Evolutionary conservation across 2,888 invertebrate species (phyloP).

Genomic region (Lepeophtheirus nordmannii): DNA sequence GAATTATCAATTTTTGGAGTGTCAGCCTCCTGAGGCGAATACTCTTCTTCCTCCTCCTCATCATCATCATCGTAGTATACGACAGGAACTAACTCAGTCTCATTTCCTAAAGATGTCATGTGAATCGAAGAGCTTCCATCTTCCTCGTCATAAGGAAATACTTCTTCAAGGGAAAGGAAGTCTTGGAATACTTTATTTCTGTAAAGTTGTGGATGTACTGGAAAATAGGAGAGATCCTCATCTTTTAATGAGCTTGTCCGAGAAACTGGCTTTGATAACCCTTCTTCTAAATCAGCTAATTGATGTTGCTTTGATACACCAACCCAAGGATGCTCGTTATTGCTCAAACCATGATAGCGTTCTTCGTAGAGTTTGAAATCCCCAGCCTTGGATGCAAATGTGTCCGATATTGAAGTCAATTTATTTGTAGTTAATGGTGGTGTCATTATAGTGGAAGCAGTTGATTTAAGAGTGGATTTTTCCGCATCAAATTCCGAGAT

Average conservation of each 20-base stretch:
- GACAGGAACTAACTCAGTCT: neutral
- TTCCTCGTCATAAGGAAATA: neutral
- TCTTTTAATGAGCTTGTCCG: neutral
- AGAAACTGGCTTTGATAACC: neutral
- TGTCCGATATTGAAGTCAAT: neutral
- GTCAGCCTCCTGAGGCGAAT: too few species aligned
- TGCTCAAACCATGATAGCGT: neutral
- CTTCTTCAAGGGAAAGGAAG: neutral
- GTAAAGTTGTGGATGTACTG: neutral
- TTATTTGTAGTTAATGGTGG: conserved; percentile 10
- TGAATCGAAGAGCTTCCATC: neutral
- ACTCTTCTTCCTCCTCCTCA: neutral
- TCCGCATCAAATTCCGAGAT: neutral
- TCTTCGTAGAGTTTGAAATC: neutral
- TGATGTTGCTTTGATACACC: neutral
- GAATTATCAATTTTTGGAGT: too few species aligned
- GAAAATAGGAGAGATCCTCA: neutral
- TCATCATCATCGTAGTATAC: neutral
- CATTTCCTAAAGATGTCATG: neutral
- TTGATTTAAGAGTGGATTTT: neutral
- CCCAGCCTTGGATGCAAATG: neutral
- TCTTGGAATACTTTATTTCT: neutral
- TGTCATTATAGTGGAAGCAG: conserved; percentile 2
- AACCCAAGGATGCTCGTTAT: neutral
- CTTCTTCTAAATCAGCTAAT: neutral